phyloP scores from a whole-genome alignment of 2,797 vertebrate species.

The Poecilia picta region DNA sequence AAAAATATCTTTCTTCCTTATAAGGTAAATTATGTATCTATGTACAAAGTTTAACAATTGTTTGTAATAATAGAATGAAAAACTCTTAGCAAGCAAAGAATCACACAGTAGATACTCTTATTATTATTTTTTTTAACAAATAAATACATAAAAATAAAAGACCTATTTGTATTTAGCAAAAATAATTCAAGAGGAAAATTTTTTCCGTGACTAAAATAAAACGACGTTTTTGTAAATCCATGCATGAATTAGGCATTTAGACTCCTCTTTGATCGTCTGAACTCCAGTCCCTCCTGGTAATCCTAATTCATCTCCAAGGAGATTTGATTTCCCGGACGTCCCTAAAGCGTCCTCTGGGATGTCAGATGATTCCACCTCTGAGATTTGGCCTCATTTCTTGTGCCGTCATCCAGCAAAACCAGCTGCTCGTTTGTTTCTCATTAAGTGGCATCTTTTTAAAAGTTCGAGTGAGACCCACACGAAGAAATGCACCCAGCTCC shows the following conservation, averaged over 20 bases:
- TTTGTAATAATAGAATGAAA: neutral
- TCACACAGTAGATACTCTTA: neutral
- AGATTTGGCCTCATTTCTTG: conserved; percentile 44
- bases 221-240: neutral
- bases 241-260: neutral
- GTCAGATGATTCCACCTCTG: conserved; percentile 45
- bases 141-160: neutral
- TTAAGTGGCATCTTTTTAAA: conserved; percentile 66
- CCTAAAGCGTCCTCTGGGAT: conserved; percentile 35
- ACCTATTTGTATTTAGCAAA: neutral
- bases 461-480: conserved; percentile 22
- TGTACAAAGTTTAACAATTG: neutral
- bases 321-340: conserved; percentile 38
- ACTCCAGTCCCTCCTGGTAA: neutral
- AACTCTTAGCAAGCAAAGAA: neutral
- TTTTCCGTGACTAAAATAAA: neutral
- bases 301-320: conserved; percentile 10
- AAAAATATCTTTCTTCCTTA: neutral
- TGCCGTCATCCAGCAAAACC: conserved; percentile 33
- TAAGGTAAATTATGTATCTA: neutral
- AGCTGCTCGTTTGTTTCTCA: conserved; percentile 64
- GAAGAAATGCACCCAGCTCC: conserved; percentile 32
- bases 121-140: neutral
- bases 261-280: neutral
- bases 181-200: neutral